These are phyloP conservation scores for Ciona savignyi DNA, from an alignment of 23 tunicate genomes.

Conservation along the genomic window DNA sequence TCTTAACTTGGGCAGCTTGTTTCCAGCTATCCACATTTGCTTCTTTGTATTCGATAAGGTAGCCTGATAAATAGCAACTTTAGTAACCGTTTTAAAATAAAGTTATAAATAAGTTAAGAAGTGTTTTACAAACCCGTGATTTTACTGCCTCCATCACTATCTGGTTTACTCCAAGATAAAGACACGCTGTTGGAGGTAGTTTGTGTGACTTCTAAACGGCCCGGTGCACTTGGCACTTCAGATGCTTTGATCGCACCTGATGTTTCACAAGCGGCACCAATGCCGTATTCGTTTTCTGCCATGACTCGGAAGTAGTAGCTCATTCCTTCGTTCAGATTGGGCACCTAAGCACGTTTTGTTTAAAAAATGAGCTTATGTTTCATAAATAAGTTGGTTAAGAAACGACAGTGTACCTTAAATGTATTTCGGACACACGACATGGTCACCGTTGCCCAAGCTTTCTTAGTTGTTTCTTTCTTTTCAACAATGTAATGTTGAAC, in stretches of 20 bases:
- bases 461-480: no score
- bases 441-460: no score
- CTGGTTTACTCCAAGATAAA: slow-evolving; percentile 78
- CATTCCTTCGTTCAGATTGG: slow-evolving; percentile 43
- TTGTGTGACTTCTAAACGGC: no score
- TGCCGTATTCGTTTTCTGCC: no score
- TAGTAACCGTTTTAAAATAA: no score
- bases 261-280: slow-evolving; percentile 58
- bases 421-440: slow-evolving; percentile 47
- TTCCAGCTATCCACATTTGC: no score
- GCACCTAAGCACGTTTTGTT: no score
- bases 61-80: slow-evolving; percentile 32
- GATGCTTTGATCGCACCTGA: slow-evolving; percentile 53
- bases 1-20: slow-evolving; percentile 53
- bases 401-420: slow-evolving; percentile 33
- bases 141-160: slow-evolving; percentile 86
- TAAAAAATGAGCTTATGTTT: no score
- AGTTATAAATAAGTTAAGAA: no score
- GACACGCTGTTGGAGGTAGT: slow-evolving; percentile 67
- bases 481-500: no score
- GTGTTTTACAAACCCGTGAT: slow-evolving; percentile 39
- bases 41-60: slow-evolving; percentile 62
- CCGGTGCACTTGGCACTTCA: slow-evolving; percentile 85
- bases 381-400: no score
- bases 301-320: no score